Evolutionary conservation across 2,888 invertebrate species (phyloP).

Genomic region (Lottia gigantea): DNA sequence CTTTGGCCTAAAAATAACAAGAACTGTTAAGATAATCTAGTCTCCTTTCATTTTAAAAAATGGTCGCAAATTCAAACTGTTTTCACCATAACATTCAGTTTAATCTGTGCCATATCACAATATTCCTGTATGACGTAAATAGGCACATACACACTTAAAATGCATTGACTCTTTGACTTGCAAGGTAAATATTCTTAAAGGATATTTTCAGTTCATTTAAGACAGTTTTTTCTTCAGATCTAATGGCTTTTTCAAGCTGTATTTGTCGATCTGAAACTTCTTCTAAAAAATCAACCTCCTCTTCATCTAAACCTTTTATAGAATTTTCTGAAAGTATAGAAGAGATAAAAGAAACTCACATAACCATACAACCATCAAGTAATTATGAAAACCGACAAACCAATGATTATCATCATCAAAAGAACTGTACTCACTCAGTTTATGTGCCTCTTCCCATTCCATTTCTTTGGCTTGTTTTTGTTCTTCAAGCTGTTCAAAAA

Average conservation of each 20-base stretch:
- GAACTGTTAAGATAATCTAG: too few relatives aligned
- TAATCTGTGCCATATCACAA: too few relatives aligned
- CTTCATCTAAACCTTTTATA: slow-evolving; percentile 84
- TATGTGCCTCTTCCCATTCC: slow-evolving; percentile 95
- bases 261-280: slow-evolving; percentile 75
- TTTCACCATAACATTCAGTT: too few relatives aligned
- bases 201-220: slow-evolving; percentile 77
- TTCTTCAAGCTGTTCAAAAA: slow-evolving; percentile 93
- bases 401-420: too few relatives aligned
- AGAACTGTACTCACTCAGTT: slow-evolving; percentile 80
- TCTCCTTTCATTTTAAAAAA: too few relatives aligned
- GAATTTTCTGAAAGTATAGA: slow-evolving; percentile 71
- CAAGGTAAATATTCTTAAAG: slow-evolving; percentile 36
- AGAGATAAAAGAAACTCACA: too few relatives aligned
- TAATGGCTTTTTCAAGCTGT: slow-evolving; percentile 85
- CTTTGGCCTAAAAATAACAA: too few relatives aligned
- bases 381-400: too few relatives aligned
- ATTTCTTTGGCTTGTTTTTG: slow-evolving; percentile 90
- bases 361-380: too few relatives aligned
- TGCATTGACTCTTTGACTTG: not conserved
- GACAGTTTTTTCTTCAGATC: slow-evolving; percentile 85
- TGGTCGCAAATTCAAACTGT: too few relatives aligned
- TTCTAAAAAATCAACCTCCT: slow-evolving; percentile 94
- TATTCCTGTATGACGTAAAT: slow-evolving; percentile 21
- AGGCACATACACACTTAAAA: not conserved